These are phyloP conservation scores for Oxycera nigricornis DNA, from an alignment of 2,888 invertebrate genomes.

Conservation along the genomic window DNA sequence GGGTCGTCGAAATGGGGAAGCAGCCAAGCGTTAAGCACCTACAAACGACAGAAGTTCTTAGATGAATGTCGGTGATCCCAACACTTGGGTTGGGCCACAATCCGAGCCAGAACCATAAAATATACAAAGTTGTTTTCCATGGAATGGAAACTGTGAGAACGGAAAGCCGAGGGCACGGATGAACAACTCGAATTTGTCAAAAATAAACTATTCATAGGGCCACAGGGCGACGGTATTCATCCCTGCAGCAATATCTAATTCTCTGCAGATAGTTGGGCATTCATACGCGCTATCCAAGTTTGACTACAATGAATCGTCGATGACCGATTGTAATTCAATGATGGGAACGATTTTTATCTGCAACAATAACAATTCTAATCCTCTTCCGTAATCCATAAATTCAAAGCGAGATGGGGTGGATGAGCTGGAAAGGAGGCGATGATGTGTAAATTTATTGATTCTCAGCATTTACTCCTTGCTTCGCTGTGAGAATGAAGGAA, in stretches of 20 bases:
- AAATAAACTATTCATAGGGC: background rate
- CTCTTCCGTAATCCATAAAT: background rate
- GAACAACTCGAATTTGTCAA: conserved; percentile 10
- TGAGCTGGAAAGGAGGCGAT: background rate
- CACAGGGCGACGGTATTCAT: background rate
- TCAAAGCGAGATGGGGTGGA: background rate
- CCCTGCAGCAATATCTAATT: background rate
- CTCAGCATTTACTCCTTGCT: too few relatives aligned
- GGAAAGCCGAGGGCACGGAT: background rate
- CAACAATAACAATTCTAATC: background rate
- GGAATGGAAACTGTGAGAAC: background rate
- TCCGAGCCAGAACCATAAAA: background rate
- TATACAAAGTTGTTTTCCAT: background rate
- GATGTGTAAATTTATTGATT: background rate
- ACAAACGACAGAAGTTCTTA: background rate
- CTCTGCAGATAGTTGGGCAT: background rate
- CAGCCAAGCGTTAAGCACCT: background rate
- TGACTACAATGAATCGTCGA: background rate
- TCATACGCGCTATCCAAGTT: background rate
- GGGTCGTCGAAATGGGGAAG: background rate
- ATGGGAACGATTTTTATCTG: background rate
- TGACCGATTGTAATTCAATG: background rate
- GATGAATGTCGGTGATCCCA: background rate
- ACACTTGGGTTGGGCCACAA: background rate
- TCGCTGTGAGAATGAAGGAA: too few relatives aligned